phyloP scores from a whole-genome alignment of 2,113 vertebrate genomes.

The Xyrauchen texanus region DNA sequence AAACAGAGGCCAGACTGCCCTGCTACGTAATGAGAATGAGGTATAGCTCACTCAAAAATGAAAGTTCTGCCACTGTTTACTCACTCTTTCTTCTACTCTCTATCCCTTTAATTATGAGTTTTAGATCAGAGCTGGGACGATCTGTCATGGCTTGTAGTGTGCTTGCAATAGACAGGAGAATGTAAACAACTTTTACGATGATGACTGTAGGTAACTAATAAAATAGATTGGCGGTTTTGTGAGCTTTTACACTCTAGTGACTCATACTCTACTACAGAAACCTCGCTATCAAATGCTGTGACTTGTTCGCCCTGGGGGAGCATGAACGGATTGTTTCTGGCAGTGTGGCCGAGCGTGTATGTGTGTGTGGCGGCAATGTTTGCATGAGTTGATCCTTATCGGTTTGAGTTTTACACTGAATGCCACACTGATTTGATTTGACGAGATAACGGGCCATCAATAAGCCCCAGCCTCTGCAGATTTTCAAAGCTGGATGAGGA shows the following conservation, averaged over 20 bases:
- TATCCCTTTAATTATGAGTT: slow-evolving; percentile 19
- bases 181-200: slow-evolving; percentile 56
- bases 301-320: slow-evolving; percentile 11
- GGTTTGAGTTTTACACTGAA: slow-evolving; percentile 24
- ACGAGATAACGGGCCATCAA: slow-evolving; percentile 35
- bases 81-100: too few species aligned
- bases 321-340: background rate
- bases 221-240: slow-evolving; percentile 39
- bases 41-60: slow-evolving; percentile 45
- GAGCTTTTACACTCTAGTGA: slow-evolving; percentile 18
- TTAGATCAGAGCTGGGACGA: slow-evolving; percentile 33
- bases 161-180: background rate
- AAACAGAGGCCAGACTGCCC: slow-evolving; percentile 22
- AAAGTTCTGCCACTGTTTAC: too few species aligned
- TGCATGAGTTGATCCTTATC: slow-evolving; percentile 31
- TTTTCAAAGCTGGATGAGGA: too few species aligned
- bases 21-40: slow-evolving; percentile 13
- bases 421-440: slow-evolving; percentile 41
- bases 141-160: slow-evolving; percentile 43
- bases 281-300: slow-evolving; percentile 17
- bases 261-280: slow-evolving; percentile 11
- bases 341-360: background rate
- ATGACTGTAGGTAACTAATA: slow-evolving; percentile 51
- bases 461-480: slow-evolving; percentile 18
- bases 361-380: slow-evolving; percentile 8